Conservation (phyloP, 2,797 vertebrate species). For the Molothrus ater region DNA sequence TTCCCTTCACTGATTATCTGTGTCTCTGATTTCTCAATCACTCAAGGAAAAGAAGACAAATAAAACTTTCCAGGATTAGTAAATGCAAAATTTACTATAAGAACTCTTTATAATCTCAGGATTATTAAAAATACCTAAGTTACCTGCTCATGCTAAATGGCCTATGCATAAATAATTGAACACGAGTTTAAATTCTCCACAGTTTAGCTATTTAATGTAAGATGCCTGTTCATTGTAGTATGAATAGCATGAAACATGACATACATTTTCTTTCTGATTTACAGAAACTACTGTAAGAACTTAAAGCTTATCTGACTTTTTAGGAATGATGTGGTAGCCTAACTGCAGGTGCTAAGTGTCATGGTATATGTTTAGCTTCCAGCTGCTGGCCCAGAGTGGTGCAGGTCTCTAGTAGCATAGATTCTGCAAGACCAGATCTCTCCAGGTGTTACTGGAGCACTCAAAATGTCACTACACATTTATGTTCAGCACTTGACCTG, state of each 20-base stretch:
- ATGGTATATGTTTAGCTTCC: background rate
- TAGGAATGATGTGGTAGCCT: background rate
- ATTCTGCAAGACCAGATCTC: background rate
- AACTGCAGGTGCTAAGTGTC: background rate
- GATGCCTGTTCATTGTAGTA: background rate
- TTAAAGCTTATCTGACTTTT: background rate
- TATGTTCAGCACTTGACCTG: background rate
- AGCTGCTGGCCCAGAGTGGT: background rate
- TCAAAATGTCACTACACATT: accelerated
- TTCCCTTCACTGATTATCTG: background rate
- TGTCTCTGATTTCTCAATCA: background rate
- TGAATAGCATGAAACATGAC: background rate
- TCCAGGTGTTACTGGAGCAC: background rate
- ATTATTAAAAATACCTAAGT: background rate
- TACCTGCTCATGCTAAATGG: background rate
- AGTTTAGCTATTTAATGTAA: background rate
- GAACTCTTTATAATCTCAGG: background rate
- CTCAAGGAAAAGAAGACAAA: background rate
- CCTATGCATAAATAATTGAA: background rate
- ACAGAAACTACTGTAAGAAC: background rate
- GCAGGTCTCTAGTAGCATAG: background rate
- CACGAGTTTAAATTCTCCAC: background rate
- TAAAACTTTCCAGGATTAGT: background rate
- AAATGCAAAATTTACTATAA: background rate
- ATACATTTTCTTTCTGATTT: background rate